These are phyloP conservation scores for Eucidaris tribuloides DNA, from an alignment of 35 echinoderm and acorn worm genomes.

Conservation along the genomic window DNA sequence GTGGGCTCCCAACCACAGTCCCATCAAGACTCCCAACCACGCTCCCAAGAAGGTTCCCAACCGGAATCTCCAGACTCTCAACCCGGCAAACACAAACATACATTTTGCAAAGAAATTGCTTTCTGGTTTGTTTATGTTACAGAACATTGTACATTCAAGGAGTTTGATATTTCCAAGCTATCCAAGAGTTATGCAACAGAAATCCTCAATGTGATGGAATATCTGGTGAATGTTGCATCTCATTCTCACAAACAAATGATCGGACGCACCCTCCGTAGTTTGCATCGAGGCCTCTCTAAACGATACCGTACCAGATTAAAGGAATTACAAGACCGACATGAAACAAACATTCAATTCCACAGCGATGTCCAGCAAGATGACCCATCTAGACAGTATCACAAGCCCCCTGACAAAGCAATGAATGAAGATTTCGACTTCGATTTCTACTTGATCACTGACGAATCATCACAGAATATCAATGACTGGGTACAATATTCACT, in stretches of 20 bases:
- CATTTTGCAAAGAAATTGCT: background rate
- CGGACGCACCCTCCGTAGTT: background rate
- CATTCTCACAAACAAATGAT: background rate
- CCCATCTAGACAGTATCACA: background rate
- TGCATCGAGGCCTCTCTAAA: background rate
- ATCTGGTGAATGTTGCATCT: background rate
- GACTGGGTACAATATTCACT: background rate
- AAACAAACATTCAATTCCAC: background rate
- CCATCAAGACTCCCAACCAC: too few relatives aligned
- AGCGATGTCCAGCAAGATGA: background rate
- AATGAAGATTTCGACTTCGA: background rate
- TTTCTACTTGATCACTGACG: background rate
- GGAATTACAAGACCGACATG: background rate
- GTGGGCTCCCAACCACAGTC: too few relatives aligned
- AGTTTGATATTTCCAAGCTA: background rate
- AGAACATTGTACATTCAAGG: background rate
- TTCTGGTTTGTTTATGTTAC: background rate
- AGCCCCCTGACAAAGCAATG: background rate
- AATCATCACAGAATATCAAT: background rate
- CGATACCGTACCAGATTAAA: too few relatives aligned
- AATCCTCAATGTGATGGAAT: background rate
- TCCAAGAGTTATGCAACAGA: background rate
- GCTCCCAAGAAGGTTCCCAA: too few relatives aligned
- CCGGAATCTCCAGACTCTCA: too few relatives aligned
- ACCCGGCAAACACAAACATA: too few relatives aligned